phyloP scores from a whole-genome alignment of 2,888 invertebrate genomes.

The Anticlea derivata region DNA sequence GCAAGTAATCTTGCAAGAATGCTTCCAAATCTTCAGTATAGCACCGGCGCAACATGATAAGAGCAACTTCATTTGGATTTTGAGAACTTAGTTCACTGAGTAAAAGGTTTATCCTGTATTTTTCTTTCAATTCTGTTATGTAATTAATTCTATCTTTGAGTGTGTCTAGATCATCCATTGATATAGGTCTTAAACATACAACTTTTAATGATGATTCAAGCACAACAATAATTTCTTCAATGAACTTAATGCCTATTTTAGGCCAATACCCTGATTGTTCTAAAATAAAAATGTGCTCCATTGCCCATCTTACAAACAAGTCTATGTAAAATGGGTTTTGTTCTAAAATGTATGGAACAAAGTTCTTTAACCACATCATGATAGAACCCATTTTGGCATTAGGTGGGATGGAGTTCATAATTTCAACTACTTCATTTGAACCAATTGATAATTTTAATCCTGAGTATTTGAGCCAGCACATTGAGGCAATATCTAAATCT shows the following conservation, averaged over 20 bases:
- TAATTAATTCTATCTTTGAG: conserved; percentile 68
- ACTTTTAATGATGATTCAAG: conserved; percentile 66
- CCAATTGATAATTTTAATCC: conserved; percentile 54
- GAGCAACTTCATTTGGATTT: conserved; percentile 69
- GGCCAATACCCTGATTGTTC: conserved; percentile 79
- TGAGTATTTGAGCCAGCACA: conserved; percentile 76
- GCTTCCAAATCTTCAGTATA: conserved; percentile 74
- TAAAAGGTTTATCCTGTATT: conserved; percentile 75
- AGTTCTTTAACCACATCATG: conserved; percentile 74
- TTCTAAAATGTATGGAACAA: conserved; percentile 68
- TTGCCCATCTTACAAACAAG: conserved; percentile 76
- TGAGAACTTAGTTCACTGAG: conserved; percentile 70
- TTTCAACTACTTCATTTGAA: conserved; percentile 58
- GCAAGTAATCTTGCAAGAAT: conserved; percentile 70
- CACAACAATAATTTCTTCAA: conserved; percentile 64
- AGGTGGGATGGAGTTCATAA: conserved; percentile 65
- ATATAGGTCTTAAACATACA: conserved; percentile 66
- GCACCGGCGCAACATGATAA: conserved; percentile 77
- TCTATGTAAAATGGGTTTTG: conserved; percentile 74
- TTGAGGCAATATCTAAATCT: conserved; percentile 74
- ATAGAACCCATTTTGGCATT: conserved; percentile 74
- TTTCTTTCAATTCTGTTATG: conserved; percentile 72
- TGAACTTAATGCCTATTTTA: conserved; percentile 76
- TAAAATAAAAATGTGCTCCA: conserved; percentile 70
- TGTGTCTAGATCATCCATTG: conserved; percentile 72